phyloP scores from a whole-genome alignment of 2,113 vertebrate species.

The Hucho hucho region DNA sequence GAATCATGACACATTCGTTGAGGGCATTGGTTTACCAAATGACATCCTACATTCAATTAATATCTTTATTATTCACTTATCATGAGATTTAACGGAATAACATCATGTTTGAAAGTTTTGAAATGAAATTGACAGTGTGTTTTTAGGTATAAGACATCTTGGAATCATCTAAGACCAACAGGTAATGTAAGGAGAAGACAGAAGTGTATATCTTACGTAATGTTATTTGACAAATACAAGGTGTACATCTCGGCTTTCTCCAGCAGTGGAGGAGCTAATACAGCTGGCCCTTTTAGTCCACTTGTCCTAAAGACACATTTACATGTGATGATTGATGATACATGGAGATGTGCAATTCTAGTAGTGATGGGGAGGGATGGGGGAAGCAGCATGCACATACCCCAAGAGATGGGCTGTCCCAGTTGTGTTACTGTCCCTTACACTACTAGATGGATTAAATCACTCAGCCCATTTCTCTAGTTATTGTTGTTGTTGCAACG shows the following conservation, averaged over 20 bases:
- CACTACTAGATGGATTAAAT: conserved; percentile 14
- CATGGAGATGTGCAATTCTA: conserved; percentile 30
- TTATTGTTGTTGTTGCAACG: background rate
- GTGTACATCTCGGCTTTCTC: background rate
- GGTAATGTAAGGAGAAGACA: too few relatives aligned
- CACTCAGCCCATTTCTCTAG: conserved; percentile 9
- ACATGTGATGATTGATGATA: conserved; percentile 11
- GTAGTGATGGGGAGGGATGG: conserved; percentile 22
- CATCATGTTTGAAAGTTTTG: background rate
- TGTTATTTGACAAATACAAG: background rate
- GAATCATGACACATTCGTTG: background rate
- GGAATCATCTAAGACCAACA: background rate
- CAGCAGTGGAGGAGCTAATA: background rate
- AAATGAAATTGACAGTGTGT: background rate
- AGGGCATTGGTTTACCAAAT: background rate
- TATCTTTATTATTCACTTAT: background rate
- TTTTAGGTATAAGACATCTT: background rate
- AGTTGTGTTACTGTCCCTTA: conserved; percentile 27
- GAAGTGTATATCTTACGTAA: too few relatives aligned
- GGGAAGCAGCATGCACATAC: conserved; percentile 42
- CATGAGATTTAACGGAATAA: background rate
- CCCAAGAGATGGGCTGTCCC: conserved; percentile 32
- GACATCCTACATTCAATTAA: background rate
- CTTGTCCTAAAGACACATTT: background rate
- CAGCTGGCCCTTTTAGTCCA: background rate